Evolutionary conservation across 1,140 invertebrate species (phyloP).

Genomic region (Physella acuta): DNA sequence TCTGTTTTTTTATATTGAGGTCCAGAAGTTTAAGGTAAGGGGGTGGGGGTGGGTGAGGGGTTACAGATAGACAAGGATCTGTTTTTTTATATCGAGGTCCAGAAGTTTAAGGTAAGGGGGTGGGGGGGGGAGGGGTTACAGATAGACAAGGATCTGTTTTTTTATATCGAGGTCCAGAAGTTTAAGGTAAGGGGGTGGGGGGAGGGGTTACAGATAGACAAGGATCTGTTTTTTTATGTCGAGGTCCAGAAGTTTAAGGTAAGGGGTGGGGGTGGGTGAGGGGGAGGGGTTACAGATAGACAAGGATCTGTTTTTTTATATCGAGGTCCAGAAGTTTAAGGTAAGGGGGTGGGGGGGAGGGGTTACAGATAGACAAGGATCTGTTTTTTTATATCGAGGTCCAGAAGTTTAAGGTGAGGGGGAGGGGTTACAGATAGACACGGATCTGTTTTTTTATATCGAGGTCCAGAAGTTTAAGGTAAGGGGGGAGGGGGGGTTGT

Average conservation of each 20-base stretch:
- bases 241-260: constrained; percentile 60
- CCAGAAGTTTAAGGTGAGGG: constrained; percentile 57
- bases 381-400: constrained; percentile 60
- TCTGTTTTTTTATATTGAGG: constrained; percentile 60
- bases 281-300: constrained; percentile 55
- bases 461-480: constrained; percentile 60
- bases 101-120: constrained; percentile 56
- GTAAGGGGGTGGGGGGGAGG: constrained; percentile 43
- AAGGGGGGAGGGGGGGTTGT: constrained; percentile 50
- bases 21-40: constrained; percentile 58
- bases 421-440: constrained; percentile 52
- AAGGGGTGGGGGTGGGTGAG: constrained; percentile 47
- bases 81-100: constrained; percentile 59
- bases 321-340: constrained; percentile 60
- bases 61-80: constrained; percentile 58
- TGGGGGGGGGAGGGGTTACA: constrained; percentile 52
- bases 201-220: constrained; percentile 52
- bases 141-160: constrained; percentile 59
- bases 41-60: constrained; percentile 48
- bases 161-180: constrained; percentile 59
- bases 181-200: constrained; percentile 58
- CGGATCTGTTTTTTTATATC: constrained; percentile 59
- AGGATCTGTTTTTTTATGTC: constrained; percentile 59
- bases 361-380: constrained; percentile 56
- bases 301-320: constrained; percentile 59